These are phyloP conservation scores for Chaenocephalus aceratus DNA, from an alignment of 2,113 vertebrate species.

Conservation along the genomic window DNA sequence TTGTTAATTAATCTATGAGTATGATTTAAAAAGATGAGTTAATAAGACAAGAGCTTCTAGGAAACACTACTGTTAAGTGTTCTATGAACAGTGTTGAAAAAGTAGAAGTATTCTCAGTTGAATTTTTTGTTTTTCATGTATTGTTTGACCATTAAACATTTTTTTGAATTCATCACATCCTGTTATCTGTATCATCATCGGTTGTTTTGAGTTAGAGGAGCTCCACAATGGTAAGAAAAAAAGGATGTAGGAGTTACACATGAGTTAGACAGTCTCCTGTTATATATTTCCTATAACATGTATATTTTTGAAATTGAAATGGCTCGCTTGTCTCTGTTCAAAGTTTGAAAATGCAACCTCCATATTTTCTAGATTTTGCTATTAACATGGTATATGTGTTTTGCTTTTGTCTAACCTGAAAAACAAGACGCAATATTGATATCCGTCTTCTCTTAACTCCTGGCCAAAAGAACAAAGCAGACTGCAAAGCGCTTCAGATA, in stretches of 20 bases:
- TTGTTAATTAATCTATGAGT: neutral
- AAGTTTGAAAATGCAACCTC: no score
- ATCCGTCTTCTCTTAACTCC: neutral
- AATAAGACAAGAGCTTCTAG: neutral
- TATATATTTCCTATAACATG: no score
- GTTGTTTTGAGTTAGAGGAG: neutral
- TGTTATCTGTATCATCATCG: neutral
- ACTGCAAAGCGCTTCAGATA: neutral
- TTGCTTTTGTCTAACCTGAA: neutral
- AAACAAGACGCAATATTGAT: neutral
- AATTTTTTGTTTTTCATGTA: neutral
- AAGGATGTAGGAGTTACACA: no score
- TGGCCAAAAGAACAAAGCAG: neutral
- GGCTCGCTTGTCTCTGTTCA: no score
- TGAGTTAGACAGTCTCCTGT: no score
- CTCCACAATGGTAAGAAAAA: neutral
- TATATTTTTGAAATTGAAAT: no score
- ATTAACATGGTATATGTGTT: no score
- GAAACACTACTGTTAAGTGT: neutral
- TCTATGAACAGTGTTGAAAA: neutral
- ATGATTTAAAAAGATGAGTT: neutral
- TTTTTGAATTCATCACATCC: neutral
- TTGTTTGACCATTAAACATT: conserved; percentile 23
- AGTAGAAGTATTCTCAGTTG: neutral
- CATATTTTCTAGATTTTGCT: no score